Percentiles rank a stretch among this genome's conserved stretches.
Evolutionary conservation across 2,113 vertebrate species (phyloP).

Genomic region (Psilopsiagon aurifrons): DNA sequence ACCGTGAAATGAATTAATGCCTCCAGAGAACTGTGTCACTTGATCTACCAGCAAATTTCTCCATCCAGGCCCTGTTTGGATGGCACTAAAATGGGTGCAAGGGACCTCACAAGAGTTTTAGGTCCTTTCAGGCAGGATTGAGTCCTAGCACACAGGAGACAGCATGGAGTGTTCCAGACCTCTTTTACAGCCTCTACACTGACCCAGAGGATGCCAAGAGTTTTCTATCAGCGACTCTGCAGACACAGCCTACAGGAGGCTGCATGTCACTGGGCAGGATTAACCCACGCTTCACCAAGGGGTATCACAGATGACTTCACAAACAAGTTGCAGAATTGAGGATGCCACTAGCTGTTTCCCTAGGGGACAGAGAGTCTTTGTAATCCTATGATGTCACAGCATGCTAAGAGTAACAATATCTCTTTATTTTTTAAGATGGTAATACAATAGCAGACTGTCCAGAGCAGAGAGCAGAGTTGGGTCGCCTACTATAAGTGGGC

Average conservation of each 20-base stretch:
- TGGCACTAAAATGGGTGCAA: background rate
- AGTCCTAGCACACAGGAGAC: background rate
- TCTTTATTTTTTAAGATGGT: background rate
- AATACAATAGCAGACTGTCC: background rate
- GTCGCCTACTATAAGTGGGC: background rate
- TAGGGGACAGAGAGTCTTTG: background rate
- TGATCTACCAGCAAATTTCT: background rate
- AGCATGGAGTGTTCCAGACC: background rate
- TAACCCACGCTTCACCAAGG: background rate
- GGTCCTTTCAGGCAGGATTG: background rate
- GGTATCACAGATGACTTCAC: background rate
- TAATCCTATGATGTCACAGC: rapidly evolving
- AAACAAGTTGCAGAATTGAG: background rate
- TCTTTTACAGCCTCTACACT: background rate
- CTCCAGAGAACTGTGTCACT: background rate
- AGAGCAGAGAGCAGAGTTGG: background rate
- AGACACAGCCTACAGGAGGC: background rate
- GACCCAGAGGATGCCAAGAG: background rate
- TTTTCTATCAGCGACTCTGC: background rate
- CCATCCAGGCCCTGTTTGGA: background rate
- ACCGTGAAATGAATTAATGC: background rate
- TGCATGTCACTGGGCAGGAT: background rate
- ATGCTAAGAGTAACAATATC: background rate
- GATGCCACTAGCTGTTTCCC: background rate
- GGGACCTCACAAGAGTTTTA: background rate